Evolutionary conservation across 1,140 invertebrate species (phyloP).

Genomic region (Scaptomyza montana): DNA sequence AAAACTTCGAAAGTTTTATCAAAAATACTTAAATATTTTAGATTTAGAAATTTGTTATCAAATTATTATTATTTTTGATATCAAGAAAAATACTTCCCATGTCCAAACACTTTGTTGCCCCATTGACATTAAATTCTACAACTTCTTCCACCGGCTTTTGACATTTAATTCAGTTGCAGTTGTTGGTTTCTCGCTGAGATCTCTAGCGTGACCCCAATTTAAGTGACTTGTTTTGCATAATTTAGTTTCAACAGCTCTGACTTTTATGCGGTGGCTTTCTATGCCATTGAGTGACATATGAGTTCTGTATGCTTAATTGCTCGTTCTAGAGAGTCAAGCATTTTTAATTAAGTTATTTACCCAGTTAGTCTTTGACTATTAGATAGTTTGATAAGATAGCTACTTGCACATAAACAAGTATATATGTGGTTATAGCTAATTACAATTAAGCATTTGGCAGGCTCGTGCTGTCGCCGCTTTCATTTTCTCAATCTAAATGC

Average conservation of each 20-base stretch:
- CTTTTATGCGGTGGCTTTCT: constrained; percentile 35
- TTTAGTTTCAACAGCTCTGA: constrained; percentile 38
- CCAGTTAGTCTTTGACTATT: not conserved
- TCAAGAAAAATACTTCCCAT: constrained; percentile 38
- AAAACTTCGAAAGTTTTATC: no score
- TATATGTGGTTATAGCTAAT: constrained; percentile 13
- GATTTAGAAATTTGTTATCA: no score
- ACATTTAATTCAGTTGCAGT: constrained; percentile 49
- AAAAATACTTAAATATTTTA: no score
- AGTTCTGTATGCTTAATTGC: constrained; percentile 35
- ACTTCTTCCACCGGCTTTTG: constrained; percentile 39
- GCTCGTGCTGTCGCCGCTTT: constrained; percentile 62
- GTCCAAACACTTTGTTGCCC: constrained; percentile 13
- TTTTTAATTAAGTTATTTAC: constrained; percentile 32
- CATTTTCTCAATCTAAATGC: constrained; percentile 63
- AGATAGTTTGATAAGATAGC: not conserved
- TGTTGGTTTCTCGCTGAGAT: constrained; percentile 41
- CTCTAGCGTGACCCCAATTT: constrained; percentile 61
- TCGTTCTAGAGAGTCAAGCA: constrained; percentile 29
- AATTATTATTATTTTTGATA: not conserved
- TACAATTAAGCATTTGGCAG: constrained; percentile 31
- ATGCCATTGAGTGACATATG: constrained; percentile 47
- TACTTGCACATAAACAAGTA: not conserved
- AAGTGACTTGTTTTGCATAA: constrained; percentile 71
- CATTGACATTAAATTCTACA: constrained; percentile 24